phyloP scores from a whole-genome alignment of 2,113 vertebrate species.

The Butastur rufipennis region DNA sequence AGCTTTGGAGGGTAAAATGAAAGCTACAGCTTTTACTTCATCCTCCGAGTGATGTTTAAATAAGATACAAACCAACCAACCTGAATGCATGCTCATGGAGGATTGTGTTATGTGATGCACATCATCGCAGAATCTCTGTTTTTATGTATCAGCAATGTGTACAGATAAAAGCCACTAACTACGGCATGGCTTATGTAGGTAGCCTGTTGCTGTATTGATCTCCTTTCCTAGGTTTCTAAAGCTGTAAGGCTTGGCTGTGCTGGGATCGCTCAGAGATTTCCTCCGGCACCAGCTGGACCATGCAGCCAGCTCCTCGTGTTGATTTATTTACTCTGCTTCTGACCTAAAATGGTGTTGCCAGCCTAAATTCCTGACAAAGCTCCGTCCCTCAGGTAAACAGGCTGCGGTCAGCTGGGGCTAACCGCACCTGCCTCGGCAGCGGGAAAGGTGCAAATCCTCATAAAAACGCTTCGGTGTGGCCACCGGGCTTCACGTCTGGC shows the following conservation, averaged over 20 bases:
- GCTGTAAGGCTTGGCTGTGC: background rate
- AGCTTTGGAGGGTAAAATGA: background rate
- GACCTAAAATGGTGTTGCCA: background rate
- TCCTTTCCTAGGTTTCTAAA: background rate
- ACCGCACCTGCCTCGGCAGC: background rate
- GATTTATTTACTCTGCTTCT: background rate
- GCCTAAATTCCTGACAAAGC: background rate
- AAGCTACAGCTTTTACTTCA: background rate
- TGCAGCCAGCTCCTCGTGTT: rapidly evolving
- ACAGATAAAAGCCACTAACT: background rate
- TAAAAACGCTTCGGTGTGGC: rapidly evolving
- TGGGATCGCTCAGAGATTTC: background rate
- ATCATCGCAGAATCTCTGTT: background rate
- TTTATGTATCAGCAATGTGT: rapidly evolving
- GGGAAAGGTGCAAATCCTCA: no score
- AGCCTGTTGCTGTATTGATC: background rate
- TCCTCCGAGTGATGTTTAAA: background rate
- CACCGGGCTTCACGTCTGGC: rapidly evolving
- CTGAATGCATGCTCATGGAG: rapidly evolving
- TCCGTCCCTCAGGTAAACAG: background rate
- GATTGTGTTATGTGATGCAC: rapidly evolving
- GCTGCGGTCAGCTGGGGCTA: background rate
- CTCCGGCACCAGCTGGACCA: background rate
- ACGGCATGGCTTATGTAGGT: background rate
- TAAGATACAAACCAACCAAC: background rate